Base-by-base conservation (phyloP, 1,140 invertebrate genomes). In the Lanistes nyassanus region DNA sequence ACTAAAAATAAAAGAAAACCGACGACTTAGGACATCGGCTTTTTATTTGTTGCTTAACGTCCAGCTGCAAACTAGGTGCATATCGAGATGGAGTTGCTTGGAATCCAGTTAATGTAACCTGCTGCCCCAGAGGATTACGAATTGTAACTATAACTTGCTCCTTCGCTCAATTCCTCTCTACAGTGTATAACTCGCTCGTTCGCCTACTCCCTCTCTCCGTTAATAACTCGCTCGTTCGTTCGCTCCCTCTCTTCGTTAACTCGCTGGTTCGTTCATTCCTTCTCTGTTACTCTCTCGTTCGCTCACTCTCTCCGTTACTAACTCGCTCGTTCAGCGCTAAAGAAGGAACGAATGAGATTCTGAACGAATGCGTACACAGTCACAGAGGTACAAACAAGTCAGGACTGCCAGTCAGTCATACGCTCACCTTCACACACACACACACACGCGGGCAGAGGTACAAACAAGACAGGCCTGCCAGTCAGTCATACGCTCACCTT, bases 171-270 rank as follows among this genome's bases (percentile, higher is more conserved):
- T n/a, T 55, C n/a, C 23, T 2, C 23, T n/a, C 31, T n/a, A 26
- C n/a, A 26, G 56, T 60, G 56, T 60, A 31, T 60, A 31, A 60
- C 23, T 26, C 58, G n/a, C 58, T 62, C 58, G n/a, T 31, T 62
- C 58, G n/a, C n/a, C n/a, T n/a, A n/a, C n/a, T n/a, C n/a, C n/a
- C n/a, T n/a, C n/a, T n/a, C n/a, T n/a, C n/a, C n/a, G n/a, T n/a
- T n/a, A n/a, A n/a, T n/a, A n/a, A n/a, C n/a, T n/a, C n/a, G n/a
- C n/a, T n/a, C n/a, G n/a, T n/a, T n/a, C n/a, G n/a, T n/a, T n/a
- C n/a, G n/a, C n/a, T n/a, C n/a, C n/a, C n/a, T n/a, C n/a, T n/a
- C n/a, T n/a, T n/a, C n/a, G n/a, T n/a, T n/a, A 55, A 55, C 2
- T 55, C n/a, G 19, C 53, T 16, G 19, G 19, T 55, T 2, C 19